Base-by-base conservation (phyloP, 2,113 vertebrate genomes). In the Petroica traversi region DNA sequence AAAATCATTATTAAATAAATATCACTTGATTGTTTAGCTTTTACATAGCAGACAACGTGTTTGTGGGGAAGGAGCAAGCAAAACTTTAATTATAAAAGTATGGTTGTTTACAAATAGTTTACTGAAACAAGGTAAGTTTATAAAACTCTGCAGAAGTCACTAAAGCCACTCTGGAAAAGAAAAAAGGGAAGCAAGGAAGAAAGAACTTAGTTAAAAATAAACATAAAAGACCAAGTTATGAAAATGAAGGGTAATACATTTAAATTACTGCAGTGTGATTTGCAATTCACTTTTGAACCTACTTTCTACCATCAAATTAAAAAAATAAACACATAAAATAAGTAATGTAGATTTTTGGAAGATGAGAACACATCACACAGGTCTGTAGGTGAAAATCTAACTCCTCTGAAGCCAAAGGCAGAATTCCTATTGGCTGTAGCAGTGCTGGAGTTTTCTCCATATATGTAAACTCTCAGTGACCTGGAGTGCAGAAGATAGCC, bases 1-100 rank as follows among this genome's bases (percentile, higher is more conserved):
- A 96, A 97, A 97, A 97, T 96, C 91, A 97, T 89, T 91, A 96
- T 97, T 97, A 96, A 96, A 97, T 93, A 97, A 97, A 97, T 97
- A 96, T 55, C 38, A 89, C 78, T 97, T 97, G 71, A 96, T 95
- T 96, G 85, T 91, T 97, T 84, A 77, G 68, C 67, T 95, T 95
- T 88, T 72, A 57, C 29, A 82, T 77, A 62, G 20, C 58, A 89
- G 89, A 80, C 72, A 97, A 88, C 72, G 75, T 90, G 58, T 95
- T 96, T 95, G 90, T 93, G 80, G 81, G 77, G 55, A 97, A 92
- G 55, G 54, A 95, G 40, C 61, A 94, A 95, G 55, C 92, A 96
- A 85, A 97, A 95, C 64, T 92, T 97, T 97, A 97, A 95, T 97
- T 96, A 95, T 85, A 93, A 91, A 95, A 97, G 55, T 73, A 96